Base-by-base conservation (phyloP, 2,797 vertebrate genomes). In the Enteromius argenteus region DNA sequence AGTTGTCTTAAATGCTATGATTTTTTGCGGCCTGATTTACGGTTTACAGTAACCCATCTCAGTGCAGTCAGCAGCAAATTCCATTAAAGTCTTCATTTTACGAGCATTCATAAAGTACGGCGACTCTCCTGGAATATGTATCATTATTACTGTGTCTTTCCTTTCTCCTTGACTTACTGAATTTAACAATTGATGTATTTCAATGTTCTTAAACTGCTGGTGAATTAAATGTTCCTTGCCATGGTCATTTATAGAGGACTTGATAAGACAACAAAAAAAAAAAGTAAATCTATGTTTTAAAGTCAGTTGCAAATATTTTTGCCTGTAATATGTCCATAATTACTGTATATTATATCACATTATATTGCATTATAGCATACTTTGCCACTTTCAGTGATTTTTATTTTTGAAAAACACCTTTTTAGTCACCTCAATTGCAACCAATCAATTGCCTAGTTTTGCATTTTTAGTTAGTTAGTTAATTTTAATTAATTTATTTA, bases 41-140 rank as follows among this genome's bases (percentile, higher is more conserved):
- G 79, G 79, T 91, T 93, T 92, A 94, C 91, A 77, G 79, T 86
- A 58, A 85, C 58, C 39, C 58, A 66, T 91, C 92, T 90, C 86
- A 83, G 90, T 86, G 88, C 87, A 91, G 91, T 93, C 92, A 91
- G 92, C 92, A 93, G 91, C 90, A 88, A 92, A 92, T 92, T 92
- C 91, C 88, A 89, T 93, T 93, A 92, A 60, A 90, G 85, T 88
- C 53, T 68, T 88, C 90, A 87, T 89, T 94, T 94, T 94, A 94
- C 89, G 87, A 92, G 72, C 21, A 84, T 85, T 89, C 83, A 89
- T 94, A 94, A 95, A 95, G 84, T 88, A 87, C 82, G 89, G 92
- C 88, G 85, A 86, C 89, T 91, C 81, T 87, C 85, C 86, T 72
- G 14, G 82, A 90, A 86, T 91, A 82, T 86, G 90, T 89, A 88